Percentiles rank a stretch among this genome's conserved stretches.
Conservation (phyloP, 2,797 vertebrate species). For the Geotrypetes seraphini region DNA sequence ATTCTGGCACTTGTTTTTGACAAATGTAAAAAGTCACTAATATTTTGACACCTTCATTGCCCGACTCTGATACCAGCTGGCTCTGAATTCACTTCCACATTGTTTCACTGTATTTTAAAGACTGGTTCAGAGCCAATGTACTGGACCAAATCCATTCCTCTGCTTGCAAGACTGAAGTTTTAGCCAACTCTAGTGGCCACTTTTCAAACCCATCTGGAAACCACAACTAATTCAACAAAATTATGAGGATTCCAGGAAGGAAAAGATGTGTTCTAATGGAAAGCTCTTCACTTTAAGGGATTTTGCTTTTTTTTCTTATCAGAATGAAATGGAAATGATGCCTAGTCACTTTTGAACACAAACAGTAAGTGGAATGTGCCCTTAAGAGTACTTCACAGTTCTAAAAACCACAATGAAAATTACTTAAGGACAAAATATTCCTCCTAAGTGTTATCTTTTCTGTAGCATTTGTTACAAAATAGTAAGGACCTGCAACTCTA, state of each 20-base stretch:
- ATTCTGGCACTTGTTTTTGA: constrained; percentile 67
- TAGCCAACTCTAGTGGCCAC: constrained; percentile 60
- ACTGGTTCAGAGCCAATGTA: constrained; percentile 84
- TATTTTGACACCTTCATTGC: constrained; percentile 73
- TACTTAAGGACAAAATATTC: too few species aligned
- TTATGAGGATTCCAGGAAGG: constrained; percentile 40
- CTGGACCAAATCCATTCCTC: constrained; percentile 79
- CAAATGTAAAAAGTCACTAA: constrained; percentile 75
- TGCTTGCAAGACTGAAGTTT: constrained; percentile 63
- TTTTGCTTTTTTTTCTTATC: constrained; percentile 21
- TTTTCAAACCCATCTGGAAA: constrained; percentile 54
- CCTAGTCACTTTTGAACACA: constrained; percentile 10
- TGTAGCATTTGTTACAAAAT: too few species aligned
- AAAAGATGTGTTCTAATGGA: constrained; percentile 38
- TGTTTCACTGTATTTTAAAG: constrained; percentile 73
- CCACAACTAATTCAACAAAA: constrained; percentile 48
- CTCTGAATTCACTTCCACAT: constrained; percentile 75
- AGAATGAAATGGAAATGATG: constrained; percentile 17
- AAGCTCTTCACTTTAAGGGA: constrained; percentile 24
- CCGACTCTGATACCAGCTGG: constrained; percentile 86
- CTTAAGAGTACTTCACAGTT: too few species aligned
- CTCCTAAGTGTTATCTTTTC: too few species aligned
- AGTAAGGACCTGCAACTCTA: too few species aligned
- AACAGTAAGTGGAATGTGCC: too few species aligned
- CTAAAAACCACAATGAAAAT: too few species aligned